These are phyloP conservation scores for Ormyrus nitidulus DNA, from an alignment of 2,888 invertebrate genomes.

Conservation along the genomic window DNA sequence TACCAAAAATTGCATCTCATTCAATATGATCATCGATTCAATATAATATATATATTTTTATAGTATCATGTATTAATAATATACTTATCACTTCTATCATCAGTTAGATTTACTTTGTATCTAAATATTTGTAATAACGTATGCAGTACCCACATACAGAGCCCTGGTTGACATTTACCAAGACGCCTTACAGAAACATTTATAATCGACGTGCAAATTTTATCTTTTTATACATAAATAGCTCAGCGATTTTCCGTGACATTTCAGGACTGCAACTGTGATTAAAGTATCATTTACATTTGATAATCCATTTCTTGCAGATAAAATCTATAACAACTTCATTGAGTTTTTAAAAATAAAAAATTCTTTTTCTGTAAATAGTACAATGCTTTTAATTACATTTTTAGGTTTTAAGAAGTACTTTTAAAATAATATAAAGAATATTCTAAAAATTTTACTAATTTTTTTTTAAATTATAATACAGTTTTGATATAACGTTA, in stretches of 20 bases:
- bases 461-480: too few relatives aligned
- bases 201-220: slow-evolving; percentile 56
- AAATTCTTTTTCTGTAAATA: neutral
- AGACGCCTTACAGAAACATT: slow-evolving; percentile 54
- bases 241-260: slow-evolving; percentile 50
- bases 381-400: too few relatives aligned
- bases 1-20: slow-evolving; percentile 58
- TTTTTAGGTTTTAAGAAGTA: too few relatives aligned
- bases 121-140: slow-evolving; percentile 56
- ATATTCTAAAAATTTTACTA: too few relatives aligned
- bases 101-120: slow-evolving; percentile 55
- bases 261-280: slow-evolving; percentile 45
- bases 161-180: slow-evolving; percentile 45
- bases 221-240: slow-evolving; percentile 52
- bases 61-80: slow-evolving; percentile 56
- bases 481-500: slow-evolving; percentile 14
- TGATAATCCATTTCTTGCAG: slow-evolving; percentile 1
- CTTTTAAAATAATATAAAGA: too few relatives aligned
- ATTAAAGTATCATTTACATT: slow-evolving; percentile 22
- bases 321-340: slow-evolving; percentile 3
- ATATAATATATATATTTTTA: slow-evolving; percentile 55
- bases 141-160: slow-evolving; percentile 51
- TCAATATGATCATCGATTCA: slow-evolving; percentile 51
- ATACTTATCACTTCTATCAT: slow-evolving; percentile 55
- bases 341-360: neutral